Conservation (phyloP, 2,888 invertebrate species). For the Drosophila pseudotakahashii region DNA sequence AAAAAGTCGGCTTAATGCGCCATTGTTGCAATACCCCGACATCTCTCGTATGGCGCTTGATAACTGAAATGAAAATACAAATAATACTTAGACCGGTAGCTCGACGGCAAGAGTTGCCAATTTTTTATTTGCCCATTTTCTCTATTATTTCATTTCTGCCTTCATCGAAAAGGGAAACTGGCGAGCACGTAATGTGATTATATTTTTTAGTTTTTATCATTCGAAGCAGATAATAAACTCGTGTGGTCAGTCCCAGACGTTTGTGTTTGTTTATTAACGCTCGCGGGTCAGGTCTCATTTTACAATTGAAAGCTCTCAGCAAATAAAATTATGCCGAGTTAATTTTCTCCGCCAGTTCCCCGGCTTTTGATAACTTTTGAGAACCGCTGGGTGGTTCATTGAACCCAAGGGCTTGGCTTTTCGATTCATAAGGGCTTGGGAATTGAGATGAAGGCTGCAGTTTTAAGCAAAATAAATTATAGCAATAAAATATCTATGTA, state of each 20-base stretch:
- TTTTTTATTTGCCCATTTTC: constrained; percentile 20
- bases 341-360: neutral
- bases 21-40: constrained; percentile 69
- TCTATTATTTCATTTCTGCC: constrained; percentile 15
- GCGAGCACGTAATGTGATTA: constrained; percentile 61
- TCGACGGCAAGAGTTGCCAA: constrained; percentile 20
- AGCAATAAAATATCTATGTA: too few species aligned
- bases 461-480: neutral
- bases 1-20: constrained; percentile 60
- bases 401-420: constrained; percentile 29
- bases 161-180: constrained; percentile 49
- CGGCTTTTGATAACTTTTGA: constrained; percentile 37
- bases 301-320: constrained; percentile 32
- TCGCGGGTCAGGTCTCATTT: constrained; percentile 33
- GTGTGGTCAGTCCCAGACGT: constrained; percentile 24
- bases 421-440: constrained; percentile 1
- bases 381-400: constrained; percentile 27
- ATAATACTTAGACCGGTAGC: constrained; percentile 42
- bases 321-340: constrained; percentile 6
- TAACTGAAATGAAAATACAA: constrained; percentile 44
- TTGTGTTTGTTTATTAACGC: constrained; percentile 35
- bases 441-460: neutral
- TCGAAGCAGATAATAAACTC: constrained; percentile 23
- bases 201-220: constrained; percentile 33
- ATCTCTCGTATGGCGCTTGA: constrained; percentile 45